These are phyloP conservation scores for Otolemur crassicaudatus DNA, from an alignment of 2,797 vertebrate genomes.

Conservation along the genomic window DNA sequence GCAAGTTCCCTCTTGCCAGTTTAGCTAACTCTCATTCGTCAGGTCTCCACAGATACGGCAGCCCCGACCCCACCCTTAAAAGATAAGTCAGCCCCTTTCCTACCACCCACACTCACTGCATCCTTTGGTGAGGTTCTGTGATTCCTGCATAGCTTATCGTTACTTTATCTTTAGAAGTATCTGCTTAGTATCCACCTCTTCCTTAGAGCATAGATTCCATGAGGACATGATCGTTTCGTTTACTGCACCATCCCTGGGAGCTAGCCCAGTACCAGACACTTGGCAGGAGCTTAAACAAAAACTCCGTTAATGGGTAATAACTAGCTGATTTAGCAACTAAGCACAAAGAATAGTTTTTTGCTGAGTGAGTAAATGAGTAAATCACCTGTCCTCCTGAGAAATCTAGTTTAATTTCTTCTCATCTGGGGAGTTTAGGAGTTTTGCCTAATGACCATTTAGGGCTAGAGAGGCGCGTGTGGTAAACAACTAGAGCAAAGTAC, in stretches of 20 bases:
- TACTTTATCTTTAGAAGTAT: neutral
- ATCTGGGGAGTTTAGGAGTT: neutral
- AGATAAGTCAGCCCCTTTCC: neutral
- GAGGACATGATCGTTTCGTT: neutral
- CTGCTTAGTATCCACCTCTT: neutral
- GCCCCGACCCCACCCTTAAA: neutral
- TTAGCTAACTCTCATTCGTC: neutral
- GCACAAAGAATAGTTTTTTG: neutral
- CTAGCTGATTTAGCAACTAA: neutral
- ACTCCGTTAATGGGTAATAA: neutral
- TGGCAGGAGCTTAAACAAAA: neutral
- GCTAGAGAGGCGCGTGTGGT: neutral
- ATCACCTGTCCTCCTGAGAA: neutral
- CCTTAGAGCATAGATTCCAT: neutral
- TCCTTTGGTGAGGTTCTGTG: slow-evolving; percentile 4
- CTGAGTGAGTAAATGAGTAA: neutral
- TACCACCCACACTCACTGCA: neutral
- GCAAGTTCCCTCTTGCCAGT: neutral
- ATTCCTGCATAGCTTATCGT: neutral
- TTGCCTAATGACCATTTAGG: neutral
- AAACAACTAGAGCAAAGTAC: neutral
- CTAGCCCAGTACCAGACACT: neutral
- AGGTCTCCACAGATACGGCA: neutral
- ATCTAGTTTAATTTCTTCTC: neutral
- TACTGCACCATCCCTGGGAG: neutral